Evolutionary conservation across 2,797 vertebrate species (phyloP).

Genomic region (Acanthurus tractus): DNA sequence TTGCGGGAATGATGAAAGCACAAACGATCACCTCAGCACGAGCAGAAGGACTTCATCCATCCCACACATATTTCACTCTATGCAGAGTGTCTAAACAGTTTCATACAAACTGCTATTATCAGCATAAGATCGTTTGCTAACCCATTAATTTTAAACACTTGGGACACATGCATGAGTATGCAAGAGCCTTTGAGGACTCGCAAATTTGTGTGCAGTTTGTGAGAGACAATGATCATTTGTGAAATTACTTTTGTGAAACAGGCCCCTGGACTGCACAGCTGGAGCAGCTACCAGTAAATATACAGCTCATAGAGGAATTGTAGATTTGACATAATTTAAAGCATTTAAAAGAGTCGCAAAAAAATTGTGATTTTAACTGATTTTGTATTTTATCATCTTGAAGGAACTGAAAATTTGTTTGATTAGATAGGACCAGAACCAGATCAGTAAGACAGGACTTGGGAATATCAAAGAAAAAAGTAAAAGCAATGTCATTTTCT

Average conservation of each 20-base stretch:
- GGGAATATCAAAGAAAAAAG: background rate
- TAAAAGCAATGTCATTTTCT: background rate
- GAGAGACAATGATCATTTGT: background rate
- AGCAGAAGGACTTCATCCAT: background rate
- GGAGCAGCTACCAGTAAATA: background rate
- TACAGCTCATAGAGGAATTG: background rate
- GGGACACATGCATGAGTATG: background rate
- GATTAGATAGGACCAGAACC: background rate
- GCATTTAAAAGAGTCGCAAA: conserved; percentile 20
- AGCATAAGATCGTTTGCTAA: background rate
- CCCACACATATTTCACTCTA: background rate
- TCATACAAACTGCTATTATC: background rate
- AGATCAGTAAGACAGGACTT: background rate
- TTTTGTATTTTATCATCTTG: conserved; percentile 2
- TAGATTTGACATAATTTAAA: conserved; percentile 10
- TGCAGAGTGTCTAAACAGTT: background rate
- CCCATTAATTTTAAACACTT: background rate
- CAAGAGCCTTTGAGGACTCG: background rate
- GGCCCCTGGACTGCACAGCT: background rate
- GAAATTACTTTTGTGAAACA: background rate
- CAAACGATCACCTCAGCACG: background rate
- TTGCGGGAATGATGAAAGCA: background rate
- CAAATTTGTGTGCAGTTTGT: background rate
- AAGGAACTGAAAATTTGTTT: conserved; percentile 5
- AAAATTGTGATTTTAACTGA: conserved; percentile 13